Base-by-base conservation (phyloP, 2,113 vertebrate species). In the Gallinago paraguaiae region DNA sequence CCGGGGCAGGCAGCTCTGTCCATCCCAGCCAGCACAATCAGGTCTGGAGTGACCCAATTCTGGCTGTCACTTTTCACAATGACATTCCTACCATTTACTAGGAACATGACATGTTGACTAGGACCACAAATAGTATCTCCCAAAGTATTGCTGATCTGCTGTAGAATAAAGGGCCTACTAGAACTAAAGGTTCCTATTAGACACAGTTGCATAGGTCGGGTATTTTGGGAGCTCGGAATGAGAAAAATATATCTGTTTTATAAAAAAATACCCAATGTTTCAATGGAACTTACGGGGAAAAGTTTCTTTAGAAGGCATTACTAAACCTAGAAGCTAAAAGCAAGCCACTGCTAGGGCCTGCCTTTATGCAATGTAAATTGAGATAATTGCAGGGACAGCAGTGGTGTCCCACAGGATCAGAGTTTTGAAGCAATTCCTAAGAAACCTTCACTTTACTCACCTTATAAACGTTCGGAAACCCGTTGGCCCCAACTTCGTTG, bases 401-500 rank as follows among this genome's bases (percentile, higher is more conserved):
- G 37, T 0, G 10, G 48, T 53, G 6, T 13, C 17, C 54, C 50
- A 30, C 0, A 7, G 31, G 22, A 41, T 10, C 8, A 0, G 51
- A 61, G 39, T 16, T 35, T 22, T 25, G 3, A 30, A 39, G 33
- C 25, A 11, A 33, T 46, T 68, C 37, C 53, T 37, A 27, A 37
- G 48, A 30, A 46, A 22, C 14, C 48, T 83, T 65, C 74, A 12
- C 48, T 6, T 27, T 7, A 91, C 98, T 91, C 67, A 99, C 99
- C 99, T 99, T 79, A 99, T 98, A 43, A 99, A 99, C 1, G 98
- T 99, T 15, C 99, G 98, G 96, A 99, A 99, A 7, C 98, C 98
- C 0, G 99, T 99, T 1, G 99, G 99, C 2, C 99, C 99, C 90
- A 99, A 59, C 57, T 98, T 99, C 93, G 98, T 99, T 0, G 98